A percentile compares a stretch with the other conserved stretches of the same genome.
These are phyloP conservation scores for Ophion obscuratus DNA, from an alignment of 2,888 invertebrate genomes.

Conservation along the genomic window DNA sequence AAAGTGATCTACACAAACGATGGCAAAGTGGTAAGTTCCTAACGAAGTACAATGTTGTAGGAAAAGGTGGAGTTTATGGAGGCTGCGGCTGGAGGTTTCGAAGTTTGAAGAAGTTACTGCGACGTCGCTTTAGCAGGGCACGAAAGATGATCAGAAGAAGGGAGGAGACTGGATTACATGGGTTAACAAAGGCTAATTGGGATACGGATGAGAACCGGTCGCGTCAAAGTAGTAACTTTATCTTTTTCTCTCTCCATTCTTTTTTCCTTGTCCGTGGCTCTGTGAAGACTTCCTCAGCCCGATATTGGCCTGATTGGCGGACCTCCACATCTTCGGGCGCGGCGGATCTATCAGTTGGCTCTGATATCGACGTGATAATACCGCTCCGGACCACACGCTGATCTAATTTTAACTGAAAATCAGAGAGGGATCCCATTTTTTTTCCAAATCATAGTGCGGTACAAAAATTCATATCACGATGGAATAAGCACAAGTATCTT, in stretches of 20 bases:
- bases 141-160: conserved; percentile 15
- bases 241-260: conserved; percentile 21
- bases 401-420: conserved; percentile 18
- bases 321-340: conserved; percentile 17
- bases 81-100: conserved; percentile 17
- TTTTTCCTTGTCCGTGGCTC: conserved; percentile 15
- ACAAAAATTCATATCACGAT: neutral
- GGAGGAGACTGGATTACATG: conserved; percentile 21
- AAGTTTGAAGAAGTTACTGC: conserved; percentile 41
- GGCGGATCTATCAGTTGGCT: conserved; percentile 10
- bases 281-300: conserved; percentile 4
- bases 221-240: conserved; percentile 28
- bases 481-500: neutral
- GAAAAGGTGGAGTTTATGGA: conserved; percentile 25
- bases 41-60: conserved; percentile 34
- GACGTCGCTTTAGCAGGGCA: conserved; percentile 27
- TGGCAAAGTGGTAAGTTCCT: conserved; percentile 1
- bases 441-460: neutral
- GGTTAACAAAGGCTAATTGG: conserved; percentile 64
- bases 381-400: neutral
- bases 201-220: conserved; percentile 48
- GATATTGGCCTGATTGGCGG: conserved; percentile 48
- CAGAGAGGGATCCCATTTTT: neutral
- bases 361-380: conserved; percentile 20
- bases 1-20: neutral